These are phyloP conservation scores for Coleophora deauratella DNA, from an alignment of 2,888 invertebrate genomes.

Conservation along the genomic window DNA sequence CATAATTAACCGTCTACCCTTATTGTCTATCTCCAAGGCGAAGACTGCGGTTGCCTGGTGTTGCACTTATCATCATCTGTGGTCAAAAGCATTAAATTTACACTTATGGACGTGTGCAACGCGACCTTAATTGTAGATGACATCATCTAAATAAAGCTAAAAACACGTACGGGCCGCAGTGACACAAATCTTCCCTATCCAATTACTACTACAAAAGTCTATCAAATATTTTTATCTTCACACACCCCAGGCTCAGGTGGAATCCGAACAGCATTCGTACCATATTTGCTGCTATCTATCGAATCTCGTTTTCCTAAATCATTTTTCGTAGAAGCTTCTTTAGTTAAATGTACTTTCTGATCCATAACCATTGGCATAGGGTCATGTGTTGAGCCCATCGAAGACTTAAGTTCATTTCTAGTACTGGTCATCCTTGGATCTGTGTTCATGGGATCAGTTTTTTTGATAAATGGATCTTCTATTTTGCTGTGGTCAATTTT, in stretches of 20 bases:
- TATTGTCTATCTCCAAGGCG: no score
- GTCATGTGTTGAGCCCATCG: neutral
- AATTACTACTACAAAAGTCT: conserved; percentile 5
- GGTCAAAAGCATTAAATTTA: no score
- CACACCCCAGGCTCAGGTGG: conserved; percentile 50
- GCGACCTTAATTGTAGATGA: no score
- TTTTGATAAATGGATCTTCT: neutral
- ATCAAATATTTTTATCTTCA: conserved; percentile 54
- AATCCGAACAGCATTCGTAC: conserved; percentile 38
- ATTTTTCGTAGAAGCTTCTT: no score
- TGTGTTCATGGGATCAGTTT: neutral
- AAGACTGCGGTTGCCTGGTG: no score
- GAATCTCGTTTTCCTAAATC: neutral
- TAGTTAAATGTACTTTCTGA: neutral
- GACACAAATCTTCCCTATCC: no score
- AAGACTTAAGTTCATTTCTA: neutral
- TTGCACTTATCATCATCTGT: no score
- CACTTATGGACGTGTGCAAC: no score
- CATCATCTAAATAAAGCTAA: no score
- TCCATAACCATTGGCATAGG: neutral
- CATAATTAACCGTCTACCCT: no score
- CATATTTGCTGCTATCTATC: conserved; percentile 29
- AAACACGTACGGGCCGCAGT: no score
- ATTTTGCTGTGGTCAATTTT: neutral
- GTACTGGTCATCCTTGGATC: neutral